Percentiles rank a stretch among this genome's conserved stretches.
phyloP scores from a whole-genome alignment of 2,797 vertebrate species.

The Ammospiza maritima region DNA sequence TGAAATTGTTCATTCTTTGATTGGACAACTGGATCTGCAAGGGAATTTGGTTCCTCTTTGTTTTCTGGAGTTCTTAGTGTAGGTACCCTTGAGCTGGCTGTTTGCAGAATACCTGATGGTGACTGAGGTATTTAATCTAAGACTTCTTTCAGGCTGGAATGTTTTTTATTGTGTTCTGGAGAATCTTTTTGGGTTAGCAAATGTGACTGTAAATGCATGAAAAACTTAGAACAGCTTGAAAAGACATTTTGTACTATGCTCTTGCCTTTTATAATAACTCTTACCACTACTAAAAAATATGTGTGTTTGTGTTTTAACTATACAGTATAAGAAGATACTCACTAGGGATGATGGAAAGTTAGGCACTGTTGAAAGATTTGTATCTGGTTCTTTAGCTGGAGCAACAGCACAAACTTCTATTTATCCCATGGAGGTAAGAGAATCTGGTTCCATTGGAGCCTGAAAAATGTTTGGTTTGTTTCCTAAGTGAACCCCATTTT shows the following conservation, averaged over 20 bases:
- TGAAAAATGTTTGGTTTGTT: background rate
- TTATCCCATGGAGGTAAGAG: slow-evolving; percentile 89
- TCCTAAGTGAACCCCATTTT: background rate
- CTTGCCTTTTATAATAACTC: background rate
- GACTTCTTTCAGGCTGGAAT: background rate
- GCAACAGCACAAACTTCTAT: slow-evolving; percentile 93
- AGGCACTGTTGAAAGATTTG: slow-evolving; percentile 86
- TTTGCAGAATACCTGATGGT: background rate
- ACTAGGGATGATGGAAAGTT: slow-evolving; percentile 86
- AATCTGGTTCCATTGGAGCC: background rate
- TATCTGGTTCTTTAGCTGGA: slow-evolving; percentile 93
- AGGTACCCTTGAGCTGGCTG: background rate
- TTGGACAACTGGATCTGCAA: background rate
- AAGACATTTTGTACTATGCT: background rate
- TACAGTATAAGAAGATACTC: slow-evolving; percentile 91
- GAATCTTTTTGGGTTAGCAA: background rate
- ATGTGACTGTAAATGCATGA: background rate
- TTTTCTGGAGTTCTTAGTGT: background rate
- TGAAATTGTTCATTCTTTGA: background rate
- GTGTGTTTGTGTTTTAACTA: slow-evolving; percentile 28
- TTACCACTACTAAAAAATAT: background rate
- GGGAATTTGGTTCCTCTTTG: background rate
- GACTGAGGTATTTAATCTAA: background rate
- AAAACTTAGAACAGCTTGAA: background rate
- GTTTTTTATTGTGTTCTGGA: background rate